phyloP scores from a whole-genome alignment of 2,797 vertebrate species.

The Astyanax mexicanus region DNA sequence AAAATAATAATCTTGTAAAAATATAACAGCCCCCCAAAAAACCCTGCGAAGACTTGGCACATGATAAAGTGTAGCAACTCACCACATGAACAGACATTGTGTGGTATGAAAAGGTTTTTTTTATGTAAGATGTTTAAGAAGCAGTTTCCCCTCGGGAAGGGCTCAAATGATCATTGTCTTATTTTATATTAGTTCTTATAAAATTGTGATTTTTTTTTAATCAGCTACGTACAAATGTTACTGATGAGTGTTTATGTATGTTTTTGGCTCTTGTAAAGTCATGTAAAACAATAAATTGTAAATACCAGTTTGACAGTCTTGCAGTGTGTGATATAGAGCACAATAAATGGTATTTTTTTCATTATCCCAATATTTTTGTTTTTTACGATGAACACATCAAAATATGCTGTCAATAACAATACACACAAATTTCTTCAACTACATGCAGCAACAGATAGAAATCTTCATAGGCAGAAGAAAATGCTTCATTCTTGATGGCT shows the following conservation, averaged over 20 bases:
- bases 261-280: constrained; percentile 22
- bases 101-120: background rate
- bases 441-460: too few species aligned
- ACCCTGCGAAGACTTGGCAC: background rate
- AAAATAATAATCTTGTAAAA: background rate
- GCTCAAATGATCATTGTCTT: constrained; percentile 21
- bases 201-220: constrained; percentile 14
- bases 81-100: background rate
- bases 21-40: background rate
- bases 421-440: too few species aligned
- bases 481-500: too few species aligned
- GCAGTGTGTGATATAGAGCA: too few species aligned
- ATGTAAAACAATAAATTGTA: constrained; percentile 39
- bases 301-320: background rate
- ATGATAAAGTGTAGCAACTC: constrained; percentile 38
- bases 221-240: constrained; percentile 15
- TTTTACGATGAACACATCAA: too few species aligned
- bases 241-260: constrained; percentile 28
- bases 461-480: too few species aligned
- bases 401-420: too few species aligned
- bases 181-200: constrained; percentile 24
- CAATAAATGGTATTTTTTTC: too few species aligned
- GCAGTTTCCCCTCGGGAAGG: constrained; percentile 20
- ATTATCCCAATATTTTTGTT: too few species aligned
- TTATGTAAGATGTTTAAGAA: constrained; percentile 26